phyloP scores from a whole-genome alignment of 2,113 vertebrate species.

The Stigmatopora argus region DNA sequence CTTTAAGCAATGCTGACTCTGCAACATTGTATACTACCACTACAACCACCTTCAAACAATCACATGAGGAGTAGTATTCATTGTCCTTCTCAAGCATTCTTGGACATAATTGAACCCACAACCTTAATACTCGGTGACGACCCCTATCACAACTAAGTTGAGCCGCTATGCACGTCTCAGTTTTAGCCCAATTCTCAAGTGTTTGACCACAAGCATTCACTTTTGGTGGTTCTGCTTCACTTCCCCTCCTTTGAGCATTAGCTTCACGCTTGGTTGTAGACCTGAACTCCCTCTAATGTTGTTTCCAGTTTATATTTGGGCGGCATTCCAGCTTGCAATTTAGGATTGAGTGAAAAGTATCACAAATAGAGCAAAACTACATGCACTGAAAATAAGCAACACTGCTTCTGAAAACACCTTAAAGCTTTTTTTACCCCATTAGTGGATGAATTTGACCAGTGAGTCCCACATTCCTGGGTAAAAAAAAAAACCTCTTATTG shows the following conservation, averaged over 20 bases:
- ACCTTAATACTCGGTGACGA: not conserved
- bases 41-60: not conserved
- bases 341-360: conserved; percentile 36
- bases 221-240: not conserved
- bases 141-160: not conserved
- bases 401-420: conserved; percentile 60
- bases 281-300: conserved; percentile 5
- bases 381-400: conserved; percentile 51
- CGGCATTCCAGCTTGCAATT: conserved; percentile 38
- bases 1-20: not conserved
- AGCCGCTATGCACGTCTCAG: not conserved
- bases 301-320: conserved; percentile 31
- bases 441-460: conserved; percentile 37
- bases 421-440: conserved; percentile 33
- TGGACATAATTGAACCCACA: not conserved
- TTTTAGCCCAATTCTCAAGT: not conserved
- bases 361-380: conserved; percentile 35
- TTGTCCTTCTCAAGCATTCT: not conserved
- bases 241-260: not conserved
- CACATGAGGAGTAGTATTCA: not conserved
- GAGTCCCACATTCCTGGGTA: conserved; percentile 49
- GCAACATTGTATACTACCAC: too few species aligned
- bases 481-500: conserved; percentile 27
- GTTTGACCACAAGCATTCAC: not conserved
- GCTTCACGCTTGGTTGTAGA: conserved; percentile 18